A percentile compares a stretch with the other conserved stretches of the same genome.
phyloP scores from a whole-genome alignment of 2,113 vertebrate species.

The Zosterops japonicus region DNA sequence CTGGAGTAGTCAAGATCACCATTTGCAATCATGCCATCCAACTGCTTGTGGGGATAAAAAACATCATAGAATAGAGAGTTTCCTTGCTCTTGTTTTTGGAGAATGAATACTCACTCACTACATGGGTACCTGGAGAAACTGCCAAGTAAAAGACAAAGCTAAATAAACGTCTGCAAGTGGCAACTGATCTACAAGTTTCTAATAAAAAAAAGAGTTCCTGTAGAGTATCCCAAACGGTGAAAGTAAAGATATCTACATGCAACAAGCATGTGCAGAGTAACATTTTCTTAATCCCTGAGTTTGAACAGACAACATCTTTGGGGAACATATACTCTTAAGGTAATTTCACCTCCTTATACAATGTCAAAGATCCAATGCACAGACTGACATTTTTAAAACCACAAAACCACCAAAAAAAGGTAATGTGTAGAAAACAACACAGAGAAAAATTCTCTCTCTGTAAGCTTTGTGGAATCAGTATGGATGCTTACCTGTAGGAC shows the following conservation, averaged over 20 bases:
- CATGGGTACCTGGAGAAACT: background rate
- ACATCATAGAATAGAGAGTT: background rate
- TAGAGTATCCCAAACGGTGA: background rate
- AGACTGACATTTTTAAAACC: background rate
- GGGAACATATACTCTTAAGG: accelerated
- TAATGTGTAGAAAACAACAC: background rate
- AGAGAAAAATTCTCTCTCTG: background rate
- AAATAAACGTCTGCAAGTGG: background rate
- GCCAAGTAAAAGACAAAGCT: background rate
- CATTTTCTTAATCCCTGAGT: background rate
- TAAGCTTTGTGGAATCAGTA: background rate
- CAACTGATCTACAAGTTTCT: background rate
- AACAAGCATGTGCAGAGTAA: background rate
- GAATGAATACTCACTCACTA: background rate
- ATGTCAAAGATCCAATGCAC: background rate
- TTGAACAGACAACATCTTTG: background rate
- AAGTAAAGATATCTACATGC: background rate
- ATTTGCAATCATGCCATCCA: background rate
- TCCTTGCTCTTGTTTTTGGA: background rate
- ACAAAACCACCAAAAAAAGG: background rate
- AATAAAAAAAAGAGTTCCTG: background rate
- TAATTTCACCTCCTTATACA: background rate
- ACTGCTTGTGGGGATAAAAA: background rate
- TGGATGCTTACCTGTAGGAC: constrained; percentile 64
- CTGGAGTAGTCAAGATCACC: background rate